These are phyloP conservation scores for Xylota sylvarum DNA, from an alignment of 2,888 invertebrate genomes.

Conservation along the genomic window DNA sequence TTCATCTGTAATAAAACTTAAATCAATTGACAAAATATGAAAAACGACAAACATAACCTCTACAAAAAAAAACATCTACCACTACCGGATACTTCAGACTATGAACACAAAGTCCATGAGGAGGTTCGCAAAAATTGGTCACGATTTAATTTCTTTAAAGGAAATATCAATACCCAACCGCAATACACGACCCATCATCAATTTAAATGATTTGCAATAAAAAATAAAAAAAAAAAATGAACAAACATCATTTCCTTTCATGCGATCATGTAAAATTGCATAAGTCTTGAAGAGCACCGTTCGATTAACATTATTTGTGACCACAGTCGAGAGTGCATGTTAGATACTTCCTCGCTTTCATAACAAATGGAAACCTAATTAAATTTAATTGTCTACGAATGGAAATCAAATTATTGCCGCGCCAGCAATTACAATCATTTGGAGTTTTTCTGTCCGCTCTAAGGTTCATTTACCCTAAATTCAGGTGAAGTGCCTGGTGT, in stretches of 20 bases:
- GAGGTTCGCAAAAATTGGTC: background rate
- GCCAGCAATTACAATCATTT: background rate
- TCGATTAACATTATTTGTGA: background rate
- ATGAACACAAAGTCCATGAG: background rate
- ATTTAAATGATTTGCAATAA: background rate
- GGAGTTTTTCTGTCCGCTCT: background rate
- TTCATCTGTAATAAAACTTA: too few relatives aligned
- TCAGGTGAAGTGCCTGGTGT: background rate
- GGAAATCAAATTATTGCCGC: background rate
- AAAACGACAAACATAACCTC: too few relatives aligned
- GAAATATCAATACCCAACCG: background rate
- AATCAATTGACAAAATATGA: too few relatives aligned
- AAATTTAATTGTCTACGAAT: background rate
- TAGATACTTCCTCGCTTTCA: background rate
- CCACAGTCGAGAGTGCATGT: background rate
- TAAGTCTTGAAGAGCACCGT: background rate
- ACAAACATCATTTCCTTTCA: background rate
- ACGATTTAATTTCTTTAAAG: background rate
- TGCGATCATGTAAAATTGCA: background rate
- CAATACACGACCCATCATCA: background rate
- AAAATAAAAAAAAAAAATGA: too few relatives aligned
- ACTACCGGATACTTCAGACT: background rate
- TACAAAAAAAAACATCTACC: background rate
- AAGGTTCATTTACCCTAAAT: background rate
- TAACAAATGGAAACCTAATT: background rate